phyloP scores from a whole-genome alignment of 2,888 invertebrate species.

The Drosophila multiciliata region DNA sequence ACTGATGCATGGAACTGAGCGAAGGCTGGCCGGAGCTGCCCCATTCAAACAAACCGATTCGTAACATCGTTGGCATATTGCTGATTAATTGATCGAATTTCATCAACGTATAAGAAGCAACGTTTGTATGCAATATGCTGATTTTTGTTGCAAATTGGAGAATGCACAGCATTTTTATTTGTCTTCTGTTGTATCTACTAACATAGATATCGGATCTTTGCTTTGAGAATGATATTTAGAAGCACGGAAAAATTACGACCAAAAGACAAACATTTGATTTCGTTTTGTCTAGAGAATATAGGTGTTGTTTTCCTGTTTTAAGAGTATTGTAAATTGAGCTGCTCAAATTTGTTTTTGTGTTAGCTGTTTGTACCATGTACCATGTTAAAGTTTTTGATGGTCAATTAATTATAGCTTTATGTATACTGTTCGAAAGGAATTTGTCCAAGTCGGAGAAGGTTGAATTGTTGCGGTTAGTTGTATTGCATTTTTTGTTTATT shows the following conservation, averaged over 20 bases:
- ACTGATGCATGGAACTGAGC: not conserved
- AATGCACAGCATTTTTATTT: too few relatives aligned
- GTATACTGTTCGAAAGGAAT: not conserved
- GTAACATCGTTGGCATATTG: not conserved
- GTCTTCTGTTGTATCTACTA: too few relatives aligned
- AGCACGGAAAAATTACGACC: too few relatives aligned
- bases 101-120: too few relatives aligned
- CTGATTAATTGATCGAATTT: not conserved
- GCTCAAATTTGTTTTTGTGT: not conserved
- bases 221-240: too few relatives aligned
- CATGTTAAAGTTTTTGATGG: not conserved
- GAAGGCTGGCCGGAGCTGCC: not conserved
- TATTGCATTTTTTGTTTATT: not conserved
- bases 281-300: too few relatives aligned
- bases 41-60: not conserved
- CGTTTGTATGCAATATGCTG: too few relatives aligned
- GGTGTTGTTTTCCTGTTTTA: not conserved
- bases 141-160: too few relatives aligned
- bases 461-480: not conserved
- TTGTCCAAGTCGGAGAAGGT: not conserved
- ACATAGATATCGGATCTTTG: too few relatives aligned
- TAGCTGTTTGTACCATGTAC: too few relatives aligned
- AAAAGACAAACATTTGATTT: not conserved
- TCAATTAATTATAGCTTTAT: not conserved
- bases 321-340: too few relatives aligned